Evolutionary conservation across 2,113 vertebrate species (phyloP), one percentile per base, ranked within the genome.

Genomic region (Echinops telfairi): DNA sequence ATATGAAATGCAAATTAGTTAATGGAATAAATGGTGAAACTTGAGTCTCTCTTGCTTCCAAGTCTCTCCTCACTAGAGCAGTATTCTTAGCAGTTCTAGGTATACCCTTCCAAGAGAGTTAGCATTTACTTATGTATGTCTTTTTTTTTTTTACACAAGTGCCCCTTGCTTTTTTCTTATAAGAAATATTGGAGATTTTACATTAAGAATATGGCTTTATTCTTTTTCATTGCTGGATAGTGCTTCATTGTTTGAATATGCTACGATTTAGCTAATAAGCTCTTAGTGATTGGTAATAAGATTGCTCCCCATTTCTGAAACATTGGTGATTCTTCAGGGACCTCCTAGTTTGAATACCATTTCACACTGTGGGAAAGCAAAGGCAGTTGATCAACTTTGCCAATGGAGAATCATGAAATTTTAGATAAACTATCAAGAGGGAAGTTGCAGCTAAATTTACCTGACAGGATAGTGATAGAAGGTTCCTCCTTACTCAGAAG

Each of bases 261-360:
- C 47, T 53, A 11, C 10, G 47, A 53, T 53, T 53, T 53, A 53
- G 47, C 47, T 53, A 53, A 14, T 53, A 53, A 6, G 9, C 47
- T 53, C 47, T 53, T 53, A 16, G 15, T 43, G 33, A 43, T 84
- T 5, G 10, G 62, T 88, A 47, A n/a, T 86, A 76, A 36, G n/a
- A 20, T 79, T 76, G 19, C 80, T 66, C 92, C 36, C 38, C 77
- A 81, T 64, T 90, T 88, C 40, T 53, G 47, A 85, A 77, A 76
- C 68, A 23, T 66, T 73, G 82, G 0, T 82, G 27, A 81, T 22
- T 53, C 60, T 85, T 66, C 36, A 22, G 2, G 31, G 47, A 53
- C 11, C 15, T 1, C 22, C 62, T 20, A 64, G 2, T 66, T 36
- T 66, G 3, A 64, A 12, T 16, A 33, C 3, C 22, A 40, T 58